Evolutionary conservation across 2,797 vertebrate species (phyloP).

Genomic region (Synanceia verrucosa): DNA sequence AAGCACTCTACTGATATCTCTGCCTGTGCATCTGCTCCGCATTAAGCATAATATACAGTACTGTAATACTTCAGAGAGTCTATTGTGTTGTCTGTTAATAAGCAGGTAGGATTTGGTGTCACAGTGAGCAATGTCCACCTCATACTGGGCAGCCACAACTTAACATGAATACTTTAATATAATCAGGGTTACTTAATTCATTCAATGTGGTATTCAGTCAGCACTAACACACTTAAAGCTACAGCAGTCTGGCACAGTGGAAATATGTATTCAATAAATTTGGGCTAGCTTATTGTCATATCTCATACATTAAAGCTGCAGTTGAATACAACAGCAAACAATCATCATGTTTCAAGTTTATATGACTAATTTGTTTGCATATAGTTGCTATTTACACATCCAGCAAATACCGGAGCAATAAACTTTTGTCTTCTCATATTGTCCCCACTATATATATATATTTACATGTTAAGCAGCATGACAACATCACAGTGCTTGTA

Average conservation of each 20-base stretch:
- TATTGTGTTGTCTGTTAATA: neutral
- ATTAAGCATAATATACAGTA: slow-evolving; percentile 6
- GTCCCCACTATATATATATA: neutral
- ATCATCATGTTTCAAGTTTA: neutral
- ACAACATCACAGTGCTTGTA: neutral
- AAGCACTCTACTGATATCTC: slow-evolving; percentile 45
- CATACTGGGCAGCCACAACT: neutral
- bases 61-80: neutral
- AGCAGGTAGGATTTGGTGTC: neutral
- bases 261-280: neutral
- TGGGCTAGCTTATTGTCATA: neutral
- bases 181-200: neutral
- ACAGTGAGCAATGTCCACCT: neutral
- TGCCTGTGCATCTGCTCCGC: slow-evolving; percentile 19
- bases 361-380: neutral
- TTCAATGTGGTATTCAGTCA: neutral
- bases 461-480: neutral
- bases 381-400: neutral
- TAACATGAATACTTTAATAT: neutral
- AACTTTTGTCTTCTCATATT: neutral
- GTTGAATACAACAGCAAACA: neutral
- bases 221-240: neutral
- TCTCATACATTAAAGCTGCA: neutral
- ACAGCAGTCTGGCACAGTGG: neutral
- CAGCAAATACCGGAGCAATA: neutral